Conservation (phyloP, 2,888 invertebrate species). For the Lasioglossum leucozonium region DNA sequence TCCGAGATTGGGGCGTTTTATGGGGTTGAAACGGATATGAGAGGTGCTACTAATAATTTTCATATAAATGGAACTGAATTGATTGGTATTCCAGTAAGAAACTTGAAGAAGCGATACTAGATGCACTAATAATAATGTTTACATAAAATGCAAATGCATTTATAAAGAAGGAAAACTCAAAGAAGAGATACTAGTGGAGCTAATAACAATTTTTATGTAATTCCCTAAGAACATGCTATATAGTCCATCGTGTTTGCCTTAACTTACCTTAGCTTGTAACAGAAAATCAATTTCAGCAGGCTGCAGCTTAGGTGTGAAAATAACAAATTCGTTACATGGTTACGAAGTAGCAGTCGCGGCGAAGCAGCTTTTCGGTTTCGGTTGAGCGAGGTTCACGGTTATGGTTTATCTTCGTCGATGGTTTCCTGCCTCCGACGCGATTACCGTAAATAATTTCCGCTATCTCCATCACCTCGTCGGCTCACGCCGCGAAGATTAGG, state of each 20-base stretch:
- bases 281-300: slow-evolving; percentile 16
- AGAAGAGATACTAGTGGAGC: background rate
- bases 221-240: background rate
- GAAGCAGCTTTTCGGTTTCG: slow-evolving; percentile 24
- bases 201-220: background rate
- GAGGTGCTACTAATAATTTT: background rate
- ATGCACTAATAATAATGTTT: background rate
- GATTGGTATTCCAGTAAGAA: background rate
- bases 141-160: background rate
- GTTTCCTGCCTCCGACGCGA: slow-evolving; percentile 36
- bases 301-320: slow-evolving; percentile 18
- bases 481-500: slow-evolving; percentile 22
- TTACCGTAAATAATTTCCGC: slow-evolving; percentile 51
- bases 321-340: slow-evolving; percentile 30
- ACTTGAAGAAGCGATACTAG: background rate
- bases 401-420: slow-evolving; percentile 30
- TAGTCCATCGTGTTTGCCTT: background rate
- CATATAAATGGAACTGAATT: background rate
- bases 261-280: background rate
- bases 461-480: background rate
- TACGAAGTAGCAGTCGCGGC: slow-evolving; percentile 8
- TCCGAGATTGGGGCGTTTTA: slow-evolving; percentile 2
- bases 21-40: background rate
- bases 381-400: slow-evolving; percentile 11
- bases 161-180: background rate